Evolutionary conservation across 1,140 invertebrate species (phyloP), one percentile per base, ranked within the genome.

Genomic region (Drosophila pruinosa): DNA sequence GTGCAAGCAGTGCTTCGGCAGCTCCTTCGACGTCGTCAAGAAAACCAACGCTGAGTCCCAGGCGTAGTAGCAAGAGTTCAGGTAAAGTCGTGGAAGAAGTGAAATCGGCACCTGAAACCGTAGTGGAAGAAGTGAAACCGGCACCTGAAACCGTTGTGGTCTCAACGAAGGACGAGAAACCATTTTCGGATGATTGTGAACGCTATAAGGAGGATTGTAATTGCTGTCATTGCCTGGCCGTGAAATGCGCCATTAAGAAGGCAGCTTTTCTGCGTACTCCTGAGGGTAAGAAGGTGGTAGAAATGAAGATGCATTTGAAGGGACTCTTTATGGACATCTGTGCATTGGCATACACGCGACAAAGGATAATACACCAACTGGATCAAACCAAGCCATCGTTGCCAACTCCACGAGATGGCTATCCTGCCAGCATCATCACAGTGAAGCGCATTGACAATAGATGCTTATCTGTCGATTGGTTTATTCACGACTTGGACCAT

Each of bases 301-400:
- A 78, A 21, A 34, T 80, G 57, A 88, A 82, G 31, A 24, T 72
- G 50, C 54, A 75, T 17, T 31, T 85, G 38, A 82, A 88, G 36
- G 70, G 63, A 53, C 56, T 88, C 14, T 64, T 88, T 6, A 70
- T 88, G 82, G 82, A 88, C 36, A 47, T 88, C n/a, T 59, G 43
- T 38, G 75, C 75, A 0, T 41, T 88, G 36, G 19, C 82, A 1
- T 4, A 21, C 0, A 62, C 72, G 6, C 68, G 78, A 8, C 21
- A 50, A 12, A 26, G 38, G 6, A 43, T 78, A 4, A 31, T 56
- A 4, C 52, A 39, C 10, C 15, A 47, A 0, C 31, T 88, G 4
- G 12, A 72, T 12, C 75, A 75, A 8, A 68, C 7, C 1, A 39
- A 64, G 0, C 17, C 19, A 0, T 41, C 54, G 26, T 43, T 56